Conservation (phyloP, 1,140 invertebrate species). For the Nymphalis io region DNA sequence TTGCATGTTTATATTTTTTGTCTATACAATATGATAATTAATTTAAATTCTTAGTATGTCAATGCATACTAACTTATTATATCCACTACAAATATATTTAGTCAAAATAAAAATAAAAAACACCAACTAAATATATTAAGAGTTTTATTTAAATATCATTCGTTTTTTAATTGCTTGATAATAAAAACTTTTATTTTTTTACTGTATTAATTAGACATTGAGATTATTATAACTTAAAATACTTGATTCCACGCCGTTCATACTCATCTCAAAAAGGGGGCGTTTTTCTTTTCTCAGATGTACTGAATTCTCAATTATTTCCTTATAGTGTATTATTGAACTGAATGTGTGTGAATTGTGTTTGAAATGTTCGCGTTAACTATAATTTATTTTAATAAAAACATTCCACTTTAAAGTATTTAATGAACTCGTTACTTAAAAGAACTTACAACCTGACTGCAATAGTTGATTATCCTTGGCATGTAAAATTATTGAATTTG, state of each 20-base stretch:
- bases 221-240: slow-evolving; percentile 14
- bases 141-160: too few species aligned
- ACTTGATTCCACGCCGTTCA: slow-evolving; percentile 6
- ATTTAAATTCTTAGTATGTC: too few species aligned
- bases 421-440: slow-evolving; percentile 2
- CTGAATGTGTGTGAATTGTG: slow-evolving; percentile 10
- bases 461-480: slow-evolving; percentile 18
- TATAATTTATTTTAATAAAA: neutral
- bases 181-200: too few species aligned
- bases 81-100: too few species aligned
- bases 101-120: too few species aligned
- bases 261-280: slow-evolving; percentile 19
- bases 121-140: too few species aligned
- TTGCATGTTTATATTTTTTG: too few species aligned
- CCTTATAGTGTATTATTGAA: neutral
- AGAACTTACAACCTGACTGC: slow-evolving; percentile 7
- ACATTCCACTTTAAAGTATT: slow-evolving; percentile 13
- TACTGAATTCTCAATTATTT: slow-evolving; percentile 9
- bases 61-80: too few species aligned
- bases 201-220: too few species aligned
- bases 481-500: slow-evolving; percentile 14
- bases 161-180: too few species aligned
- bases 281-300: slow-evolving; percentile 19
- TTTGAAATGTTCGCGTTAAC: slow-evolving; percentile 5
- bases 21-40: too few species aligned